Evolutionary conservation across 2,113 vertebrate genomes (phyloP).

Genomic region (Python bivittatus): DNA sequence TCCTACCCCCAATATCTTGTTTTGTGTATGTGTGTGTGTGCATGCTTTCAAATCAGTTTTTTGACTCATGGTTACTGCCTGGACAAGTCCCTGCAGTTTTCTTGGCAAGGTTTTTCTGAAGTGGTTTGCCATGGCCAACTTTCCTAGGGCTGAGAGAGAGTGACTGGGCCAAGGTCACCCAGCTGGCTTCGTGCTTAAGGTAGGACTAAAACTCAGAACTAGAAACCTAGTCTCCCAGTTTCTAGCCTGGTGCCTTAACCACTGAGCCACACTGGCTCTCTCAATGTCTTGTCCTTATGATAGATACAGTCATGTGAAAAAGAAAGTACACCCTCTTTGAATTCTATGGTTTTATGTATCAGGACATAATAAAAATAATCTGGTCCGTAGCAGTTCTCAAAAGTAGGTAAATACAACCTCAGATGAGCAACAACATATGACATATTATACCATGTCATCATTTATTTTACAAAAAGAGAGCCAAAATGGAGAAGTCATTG

Average conservation of each 20-base stretch:
- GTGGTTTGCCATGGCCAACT: not conserved
- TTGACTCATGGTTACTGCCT: not conserved
- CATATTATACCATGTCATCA: too few relatives aligned
- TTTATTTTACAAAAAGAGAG: too few relatives aligned
- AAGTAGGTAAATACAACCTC: too few relatives aligned
- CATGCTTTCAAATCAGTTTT: not conserved
- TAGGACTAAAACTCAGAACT: not conserved
- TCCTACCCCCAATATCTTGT: not conserved
- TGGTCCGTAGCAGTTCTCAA: too few relatives aligned
- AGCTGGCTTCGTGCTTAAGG: not conserved
- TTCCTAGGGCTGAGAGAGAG: not conserved
- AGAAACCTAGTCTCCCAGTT: too few relatives aligned
- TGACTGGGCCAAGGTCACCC: not conserved
- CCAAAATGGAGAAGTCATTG: too few relatives aligned
- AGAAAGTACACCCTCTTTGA: too few relatives aligned
- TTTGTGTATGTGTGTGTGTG: not conserved
- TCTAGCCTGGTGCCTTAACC: not conserved
- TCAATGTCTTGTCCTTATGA: not conserved
- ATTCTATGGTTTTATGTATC: too few relatives aligned
- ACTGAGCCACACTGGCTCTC: not conserved
- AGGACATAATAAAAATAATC: too few relatives aligned
- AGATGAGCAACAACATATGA: too few relatives aligned
- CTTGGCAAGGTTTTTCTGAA: not conserved
- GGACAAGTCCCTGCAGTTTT: not conserved
- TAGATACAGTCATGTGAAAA: too few relatives aligned